Conservation (phyloP, 2,113 vertebrate genomes). For the Empidonax alnorum region DNA sequence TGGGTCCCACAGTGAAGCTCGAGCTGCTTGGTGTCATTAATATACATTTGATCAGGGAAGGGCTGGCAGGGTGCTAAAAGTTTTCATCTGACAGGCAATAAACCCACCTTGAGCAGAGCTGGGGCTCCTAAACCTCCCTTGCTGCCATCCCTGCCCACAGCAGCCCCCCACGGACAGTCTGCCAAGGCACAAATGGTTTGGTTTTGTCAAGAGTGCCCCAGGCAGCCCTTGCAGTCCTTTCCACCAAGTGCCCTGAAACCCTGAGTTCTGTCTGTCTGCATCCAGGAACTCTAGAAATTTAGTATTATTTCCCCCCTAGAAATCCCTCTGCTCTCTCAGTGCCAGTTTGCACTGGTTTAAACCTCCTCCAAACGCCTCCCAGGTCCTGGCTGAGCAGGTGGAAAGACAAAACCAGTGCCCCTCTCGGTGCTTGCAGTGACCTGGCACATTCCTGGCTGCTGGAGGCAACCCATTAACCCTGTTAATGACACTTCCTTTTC, state of each 20-base stretch:
- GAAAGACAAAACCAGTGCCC: neutral
- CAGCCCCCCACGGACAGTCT: neutral
- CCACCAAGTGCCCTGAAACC: neutral
- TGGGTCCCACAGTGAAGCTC: neutral
- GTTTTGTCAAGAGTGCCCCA: neutral
- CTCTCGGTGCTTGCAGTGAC: neutral
- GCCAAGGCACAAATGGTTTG: neutral
- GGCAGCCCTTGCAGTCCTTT: neutral
- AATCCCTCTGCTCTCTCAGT: neutral
- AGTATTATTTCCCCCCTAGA: rapidly evolving
- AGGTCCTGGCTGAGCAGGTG: neutral
- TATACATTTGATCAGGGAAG: neutral
- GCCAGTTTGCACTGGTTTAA: neutral
- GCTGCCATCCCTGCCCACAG: neutral
- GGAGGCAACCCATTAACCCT: neutral
- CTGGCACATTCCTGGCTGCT: neutral
- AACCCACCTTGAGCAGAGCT: neutral
- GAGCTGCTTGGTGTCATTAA: neutral
- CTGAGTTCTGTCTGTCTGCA: neutral
- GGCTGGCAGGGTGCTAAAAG: neutral
- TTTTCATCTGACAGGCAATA: neutral
- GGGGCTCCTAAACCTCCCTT: neutral
- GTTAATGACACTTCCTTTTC: neutral
- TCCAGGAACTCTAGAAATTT: neutral
- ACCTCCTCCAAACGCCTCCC: neutral